A percentile compares a stretch with the other conserved stretches of the same genome.
phyloP scores from a whole-genome alignment of 2,113 vertebrate species.

The Gambusia affinis region DNA sequence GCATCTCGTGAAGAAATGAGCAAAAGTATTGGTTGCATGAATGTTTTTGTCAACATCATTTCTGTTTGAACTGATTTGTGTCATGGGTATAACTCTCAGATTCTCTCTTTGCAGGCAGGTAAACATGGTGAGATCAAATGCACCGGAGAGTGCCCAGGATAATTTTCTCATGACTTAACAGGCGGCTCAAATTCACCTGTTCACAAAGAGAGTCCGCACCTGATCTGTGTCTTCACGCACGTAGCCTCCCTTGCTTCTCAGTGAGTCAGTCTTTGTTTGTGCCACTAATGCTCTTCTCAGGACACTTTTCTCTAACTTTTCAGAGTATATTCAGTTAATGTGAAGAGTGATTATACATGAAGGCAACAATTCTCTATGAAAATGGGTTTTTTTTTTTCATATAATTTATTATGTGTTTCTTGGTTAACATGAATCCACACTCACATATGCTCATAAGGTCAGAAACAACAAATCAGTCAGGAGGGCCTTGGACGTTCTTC shows the following conservation, averaged over 20 bases:
- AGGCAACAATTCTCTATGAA: not conserved
- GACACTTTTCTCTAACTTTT: slow-evolving; percentile 5
- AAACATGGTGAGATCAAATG: not conserved
- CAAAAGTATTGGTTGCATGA: not conserved
- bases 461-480: too few species aligned
- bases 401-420: not conserved
- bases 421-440: not conserved
- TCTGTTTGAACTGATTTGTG: not conserved
- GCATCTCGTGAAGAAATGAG: not conserved
- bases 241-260: slow-evolving; percentile 58
- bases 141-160: slow-evolving; percentile 10
- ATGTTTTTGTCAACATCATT: not conserved
- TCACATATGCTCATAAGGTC: too few species aligned
- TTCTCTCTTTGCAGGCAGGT: not conserved
- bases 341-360: not conserved
- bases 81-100: not conserved
- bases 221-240: slow-evolving; percentile 57
- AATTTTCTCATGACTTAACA: slow-evolving; percentile 46
- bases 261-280: slow-evolving; percentile 63
- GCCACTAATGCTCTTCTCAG: slow-evolving; percentile 36
- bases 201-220: slow-evolving; percentile 43
- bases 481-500: too few species aligned
- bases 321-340: not conserved
- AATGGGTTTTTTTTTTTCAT: not conserved
- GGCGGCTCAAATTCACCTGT: slow-evolving; percentile 43